Conservation (phyloP, 2,113 vertebrate species). For the Alexandromys fortis region DNA sequence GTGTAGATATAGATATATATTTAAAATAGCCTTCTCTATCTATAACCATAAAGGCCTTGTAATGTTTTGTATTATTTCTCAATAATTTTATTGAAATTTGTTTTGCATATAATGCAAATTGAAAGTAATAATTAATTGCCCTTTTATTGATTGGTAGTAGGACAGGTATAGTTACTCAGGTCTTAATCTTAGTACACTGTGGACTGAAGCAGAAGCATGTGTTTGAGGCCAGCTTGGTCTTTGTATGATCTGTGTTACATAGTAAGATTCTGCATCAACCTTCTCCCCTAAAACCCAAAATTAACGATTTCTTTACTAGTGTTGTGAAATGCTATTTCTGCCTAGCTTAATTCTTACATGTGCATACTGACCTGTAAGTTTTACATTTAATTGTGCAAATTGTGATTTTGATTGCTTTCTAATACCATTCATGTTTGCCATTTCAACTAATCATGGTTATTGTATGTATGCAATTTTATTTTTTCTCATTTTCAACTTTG, state of each 20-base stretch:
- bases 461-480: neutral
- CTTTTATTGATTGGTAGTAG: neutral
- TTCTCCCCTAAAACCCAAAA: neutral
- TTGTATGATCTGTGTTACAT: neutral
- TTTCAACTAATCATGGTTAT: slow-evolving; percentile 30
- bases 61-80: neutral
- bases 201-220: neutral
- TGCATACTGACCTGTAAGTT: neutral
- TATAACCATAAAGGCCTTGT: neutral
- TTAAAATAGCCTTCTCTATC: neutral
- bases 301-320: neutral
- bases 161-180: neutral
- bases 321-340: slow-evolving; percentile 14
- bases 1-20: neutral
- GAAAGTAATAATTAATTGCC: neutral
- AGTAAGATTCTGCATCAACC: neutral
- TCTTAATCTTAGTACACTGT: neutral
- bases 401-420: slow-evolving; percentile 33
- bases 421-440: neutral
- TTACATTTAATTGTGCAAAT: neutral
- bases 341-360: neutral
- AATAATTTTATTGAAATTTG: slow-evolving; percentile 37
- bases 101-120: neutral
- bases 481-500: neutral
- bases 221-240: neutral